These are phyloP conservation scores for Caenorhabditis tropicalis DNA, from an alignment of 1,140 invertebrate genomes.

Conservation along the genomic window DNA sequence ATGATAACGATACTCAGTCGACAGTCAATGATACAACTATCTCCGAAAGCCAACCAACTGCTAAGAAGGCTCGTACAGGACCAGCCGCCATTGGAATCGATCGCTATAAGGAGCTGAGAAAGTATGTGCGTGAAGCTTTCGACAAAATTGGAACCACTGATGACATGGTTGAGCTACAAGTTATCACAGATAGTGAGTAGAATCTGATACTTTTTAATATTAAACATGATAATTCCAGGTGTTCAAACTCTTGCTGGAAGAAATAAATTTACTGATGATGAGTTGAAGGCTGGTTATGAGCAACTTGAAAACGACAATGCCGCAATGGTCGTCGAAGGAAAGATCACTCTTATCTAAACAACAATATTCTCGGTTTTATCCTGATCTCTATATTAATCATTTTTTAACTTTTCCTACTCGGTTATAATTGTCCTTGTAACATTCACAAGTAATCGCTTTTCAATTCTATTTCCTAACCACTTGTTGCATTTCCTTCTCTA, in stretches of 20 bases:
- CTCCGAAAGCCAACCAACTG: conserved; percentile 31
- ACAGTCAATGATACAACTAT: conserved; percentile 53
- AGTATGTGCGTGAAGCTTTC: conserved; percentile 66
- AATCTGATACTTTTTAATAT: too few species aligned
- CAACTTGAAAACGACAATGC: conserved; percentile 64
- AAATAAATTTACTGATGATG: conserved; percentile 61
- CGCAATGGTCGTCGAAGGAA: conserved; percentile 66
- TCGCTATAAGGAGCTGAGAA: conserved; percentile 65
- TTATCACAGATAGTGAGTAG: conserved; percentile 49
- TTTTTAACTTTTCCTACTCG: neutral
- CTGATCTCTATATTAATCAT: neutral
- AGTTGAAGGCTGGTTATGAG: conserved; percentile 66
- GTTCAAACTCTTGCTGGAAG: conserved; percentile 63
- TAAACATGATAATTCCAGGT: neutral
- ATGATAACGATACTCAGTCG: conserved; percentile 5
- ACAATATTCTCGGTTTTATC: neutral
- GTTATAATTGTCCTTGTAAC: neutral
- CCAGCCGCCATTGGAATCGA: conserved; percentile 40
- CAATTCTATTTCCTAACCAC: too few species aligned
- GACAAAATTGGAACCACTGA: conserved; percentile 58
- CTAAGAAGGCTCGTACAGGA: conserved; percentile 46
- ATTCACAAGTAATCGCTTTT: too few species aligned
- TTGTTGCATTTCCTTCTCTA: too few species aligned
- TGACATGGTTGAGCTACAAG: conserved; percentile 53
- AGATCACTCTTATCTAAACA: conserved; percentile 57